Evolutionary conservation across 2,888 invertebrate genomes (phyloP).

Genomic region (Osmoderma eremita): DNA sequence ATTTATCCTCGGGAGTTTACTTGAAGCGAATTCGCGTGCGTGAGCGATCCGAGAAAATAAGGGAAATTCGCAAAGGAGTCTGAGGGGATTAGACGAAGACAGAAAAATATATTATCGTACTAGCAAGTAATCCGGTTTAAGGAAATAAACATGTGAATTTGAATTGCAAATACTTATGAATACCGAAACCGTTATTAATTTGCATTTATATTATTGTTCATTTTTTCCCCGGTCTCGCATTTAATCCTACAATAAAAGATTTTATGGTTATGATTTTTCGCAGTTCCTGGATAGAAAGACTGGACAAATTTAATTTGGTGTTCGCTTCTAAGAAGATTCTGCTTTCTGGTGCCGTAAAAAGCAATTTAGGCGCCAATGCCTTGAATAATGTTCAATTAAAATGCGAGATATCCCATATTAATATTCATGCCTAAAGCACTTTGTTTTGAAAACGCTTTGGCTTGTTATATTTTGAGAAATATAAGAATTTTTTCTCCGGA

Average conservation of each 20-base stretch:
- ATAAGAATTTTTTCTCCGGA: no score
- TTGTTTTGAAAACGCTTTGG: no score
- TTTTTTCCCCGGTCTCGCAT: constrained; percentile 32
- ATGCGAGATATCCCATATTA: neutral
- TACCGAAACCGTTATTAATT: constrained; percentile 47
- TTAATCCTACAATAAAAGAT: constrained; percentile 29
- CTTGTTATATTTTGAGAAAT: no score
- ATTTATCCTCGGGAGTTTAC: constrained; percentile 26
- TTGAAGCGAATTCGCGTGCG: constrained; percentile 22
- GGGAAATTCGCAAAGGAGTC: constrained; percentile 5
- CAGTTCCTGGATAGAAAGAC: constrained; percentile 2
- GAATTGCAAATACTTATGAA: constrained; percentile 49
- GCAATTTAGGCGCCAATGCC: constrained; percentile 10
- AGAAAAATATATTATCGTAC: constrained; percentile 13
- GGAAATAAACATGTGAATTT: constrained; percentile 43
- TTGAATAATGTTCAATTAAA: constrained; percentile 26
- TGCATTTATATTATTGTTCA: constrained; percentile 44
- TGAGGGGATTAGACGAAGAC: neutral
- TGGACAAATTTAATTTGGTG: constrained; percentile 29
- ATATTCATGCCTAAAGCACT: no score
- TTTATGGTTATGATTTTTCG: constrained; percentile 22
- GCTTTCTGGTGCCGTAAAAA: constrained; percentile 3
- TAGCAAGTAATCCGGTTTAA: constrained; percentile 24
- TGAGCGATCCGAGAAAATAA: constrained; percentile 6
- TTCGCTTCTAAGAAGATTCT: neutral